Conservation (phyloP, 2,113 vertebrate genomes). For the Xiphias gladius region DNA sequence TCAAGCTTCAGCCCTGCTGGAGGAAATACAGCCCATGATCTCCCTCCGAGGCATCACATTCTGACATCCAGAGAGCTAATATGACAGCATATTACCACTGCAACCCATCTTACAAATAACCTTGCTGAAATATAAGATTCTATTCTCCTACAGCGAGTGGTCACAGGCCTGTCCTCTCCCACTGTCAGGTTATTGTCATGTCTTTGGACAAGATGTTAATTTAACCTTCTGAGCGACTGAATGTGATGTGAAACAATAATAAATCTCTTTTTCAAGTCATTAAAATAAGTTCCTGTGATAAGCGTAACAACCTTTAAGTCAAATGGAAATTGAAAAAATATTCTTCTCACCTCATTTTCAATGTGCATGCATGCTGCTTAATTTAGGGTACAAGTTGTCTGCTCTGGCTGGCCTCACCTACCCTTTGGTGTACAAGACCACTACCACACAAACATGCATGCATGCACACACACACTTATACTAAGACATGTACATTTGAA, state of each 20-base stretch:
- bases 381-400: constrained; percentile 40
- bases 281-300: constrained; percentile 35
- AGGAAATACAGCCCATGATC: constrained; percentile 56
- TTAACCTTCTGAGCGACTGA: constrained; percentile 47
- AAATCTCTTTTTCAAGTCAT: constrained; percentile 54
- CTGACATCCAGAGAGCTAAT: constrained; percentile 63
- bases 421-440: not conserved
- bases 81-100: constrained; percentile 69
- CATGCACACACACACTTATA: not conserved
- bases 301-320: constrained; percentile 43
- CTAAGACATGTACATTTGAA: not conserved
- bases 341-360: constrained; percentile 1
- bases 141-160: constrained; percentile 35
- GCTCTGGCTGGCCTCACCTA: not conserved
- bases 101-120: constrained; percentile 58
- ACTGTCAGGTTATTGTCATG: constrained; percentile 21
- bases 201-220: constrained; percentile 51
- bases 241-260: constrained; percentile 37
- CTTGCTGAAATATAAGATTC: constrained; percentile 40
- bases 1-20: constrained; percentile 55
- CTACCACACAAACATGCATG: not conserved
- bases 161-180: constrained; percentile 35
- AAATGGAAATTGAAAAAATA: constrained; percentile 40
- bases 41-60: constrained; percentile 62
- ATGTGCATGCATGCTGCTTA: constrained; percentile 44